Percentiles rank a stretch among this genome's conserved stretches.
Conservation (phyloP, 2,797 vertebrate species). For the Syngnathus rostellatus region DNA sequence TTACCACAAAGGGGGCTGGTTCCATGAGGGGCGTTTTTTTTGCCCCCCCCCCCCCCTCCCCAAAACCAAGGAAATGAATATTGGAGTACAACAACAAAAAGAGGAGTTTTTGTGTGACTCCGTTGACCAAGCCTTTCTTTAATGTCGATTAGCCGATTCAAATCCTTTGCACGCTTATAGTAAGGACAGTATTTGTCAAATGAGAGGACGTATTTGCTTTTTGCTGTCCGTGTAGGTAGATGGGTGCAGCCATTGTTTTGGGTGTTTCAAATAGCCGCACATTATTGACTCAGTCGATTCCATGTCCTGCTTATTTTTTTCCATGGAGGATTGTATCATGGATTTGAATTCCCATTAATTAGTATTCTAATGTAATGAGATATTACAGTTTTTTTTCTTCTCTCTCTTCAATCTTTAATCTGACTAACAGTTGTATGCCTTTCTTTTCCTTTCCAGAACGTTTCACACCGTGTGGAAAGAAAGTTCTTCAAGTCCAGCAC, state of each 20-base stretch:
- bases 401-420: neutral
- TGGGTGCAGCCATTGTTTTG: neutral
- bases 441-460: slow-evolving; percentile 61
- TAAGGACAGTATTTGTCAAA: neutral
- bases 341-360: slow-evolving; percentile 67
- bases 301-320: slow-evolving; percentile 8
- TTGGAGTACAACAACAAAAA: neutral
- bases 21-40: neutral
- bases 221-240: neutral
- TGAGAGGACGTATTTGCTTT: neutral
- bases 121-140: neutral
- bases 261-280: neutral
- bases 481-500: slow-evolving; percentile 78
- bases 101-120: neutral
- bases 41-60: too few relatives aligned
- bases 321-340: slow-evolving; percentile 67
- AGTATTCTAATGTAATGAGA: slow-evolving; percentile 16
- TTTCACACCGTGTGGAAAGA: slow-evolving; percentile 73
- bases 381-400: slow-evolving; percentile 1
- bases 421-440: neutral
- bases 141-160: neutral
- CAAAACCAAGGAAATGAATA: neutral
- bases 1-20: neutral
- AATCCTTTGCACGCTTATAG: neutral
- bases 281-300: slow-evolving; percentile 10